Evolutionary conservation across 2,888 invertebrate genomes (phyloP).

Genomic region (Acleris holmiana): DNA sequence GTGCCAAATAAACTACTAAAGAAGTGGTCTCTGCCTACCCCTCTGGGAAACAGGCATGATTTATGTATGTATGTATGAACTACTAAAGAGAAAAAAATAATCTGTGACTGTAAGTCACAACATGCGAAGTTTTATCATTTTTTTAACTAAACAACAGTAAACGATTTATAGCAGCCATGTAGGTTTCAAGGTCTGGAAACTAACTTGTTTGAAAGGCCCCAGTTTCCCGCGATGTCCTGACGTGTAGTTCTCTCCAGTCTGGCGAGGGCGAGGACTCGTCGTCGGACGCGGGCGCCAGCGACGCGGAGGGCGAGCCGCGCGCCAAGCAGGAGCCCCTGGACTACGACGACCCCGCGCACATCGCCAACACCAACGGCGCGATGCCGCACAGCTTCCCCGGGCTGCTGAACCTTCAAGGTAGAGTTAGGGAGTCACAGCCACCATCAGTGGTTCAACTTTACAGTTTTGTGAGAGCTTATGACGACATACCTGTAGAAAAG

Average conservation of each 20-base stretch:
- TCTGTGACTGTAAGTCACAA: too few relatives aligned
- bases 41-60: too few relatives aligned
- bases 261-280: conserved; percentile 92
- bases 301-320: conserved; percentile 85
- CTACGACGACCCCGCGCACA: conserved; percentile 87
- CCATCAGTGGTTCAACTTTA: too few relatives aligned
- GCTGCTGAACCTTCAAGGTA: conserved; percentile 92
- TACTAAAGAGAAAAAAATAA: too few relatives aligned
- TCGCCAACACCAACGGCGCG: conserved; percentile 86
- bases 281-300: conserved; percentile 92
- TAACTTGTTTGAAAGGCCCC: not conserved
- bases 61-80: too few relatives aligned
- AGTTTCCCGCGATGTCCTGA: not conserved
- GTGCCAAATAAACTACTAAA: too few relatives aligned
- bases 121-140: too few relatives aligned
- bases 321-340: conserved; percentile 91
- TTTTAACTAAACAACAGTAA: too few relatives aligned
- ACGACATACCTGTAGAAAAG: too few relatives aligned
- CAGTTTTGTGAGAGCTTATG: too few relatives aligned
- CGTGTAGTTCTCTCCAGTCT: conserved; percentile 48
- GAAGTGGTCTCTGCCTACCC: too few relatives aligned
- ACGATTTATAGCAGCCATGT: too few relatives aligned
- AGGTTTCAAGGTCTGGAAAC: not conserved
- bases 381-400: conserved; percentile 91
- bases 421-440: conserved; percentile 27